Evolutionary conservation across 2,113 vertebrate species (phyloP).

Genomic region (Capricornis sumatraensis): DNA sequence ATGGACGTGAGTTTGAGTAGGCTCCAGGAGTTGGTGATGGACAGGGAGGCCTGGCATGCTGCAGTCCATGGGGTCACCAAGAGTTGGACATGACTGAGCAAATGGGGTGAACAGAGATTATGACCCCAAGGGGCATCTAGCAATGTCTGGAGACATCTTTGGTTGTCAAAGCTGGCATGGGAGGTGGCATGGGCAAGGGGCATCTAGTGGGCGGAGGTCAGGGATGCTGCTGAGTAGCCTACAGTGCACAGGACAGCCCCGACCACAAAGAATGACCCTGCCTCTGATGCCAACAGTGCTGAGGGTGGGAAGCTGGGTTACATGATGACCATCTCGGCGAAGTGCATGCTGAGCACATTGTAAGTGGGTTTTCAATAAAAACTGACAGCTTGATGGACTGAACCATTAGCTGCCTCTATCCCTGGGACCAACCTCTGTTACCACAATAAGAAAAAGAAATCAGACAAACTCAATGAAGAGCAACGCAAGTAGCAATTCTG

Average conservation of each 20-base stretch:
- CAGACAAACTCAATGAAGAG: background rate
- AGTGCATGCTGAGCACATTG: background rate
- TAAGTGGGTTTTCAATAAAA: constrained; percentile 34
- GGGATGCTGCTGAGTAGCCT: background rate
- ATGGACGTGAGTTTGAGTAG: background rate
- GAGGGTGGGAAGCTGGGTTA: background rate
- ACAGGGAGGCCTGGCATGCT: background rate
- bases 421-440: background rate
- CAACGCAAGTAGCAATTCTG: background rate
- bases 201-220: background rate
- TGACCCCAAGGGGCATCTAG: background rate
- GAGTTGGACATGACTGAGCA: background rate
- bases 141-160: background rate
- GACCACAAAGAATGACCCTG: background rate
- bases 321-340: background rate
- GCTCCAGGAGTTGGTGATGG: background rate
- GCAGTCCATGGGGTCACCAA: background rate
- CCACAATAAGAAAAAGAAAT: constrained; percentile 22
- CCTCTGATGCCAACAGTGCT: background rate
- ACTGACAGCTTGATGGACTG: background rate
- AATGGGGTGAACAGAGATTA: background rate
- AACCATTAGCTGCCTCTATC: background rate
- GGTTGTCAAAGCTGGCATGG: background rate
- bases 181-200: background rate
- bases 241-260: background rate